Conservation (phyloP, 1,140 invertebrate genomes). For the Penaeus vannamei region DNA sequence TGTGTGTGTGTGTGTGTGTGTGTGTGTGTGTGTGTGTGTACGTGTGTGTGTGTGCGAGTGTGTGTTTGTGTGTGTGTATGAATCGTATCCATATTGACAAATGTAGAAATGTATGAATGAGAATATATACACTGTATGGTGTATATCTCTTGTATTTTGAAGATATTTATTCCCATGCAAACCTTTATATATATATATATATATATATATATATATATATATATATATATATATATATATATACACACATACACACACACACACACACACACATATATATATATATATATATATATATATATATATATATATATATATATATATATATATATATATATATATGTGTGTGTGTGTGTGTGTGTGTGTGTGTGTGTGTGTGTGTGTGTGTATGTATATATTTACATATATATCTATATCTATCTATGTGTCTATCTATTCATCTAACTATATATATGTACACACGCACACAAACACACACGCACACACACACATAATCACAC, state of each 20-base stretch:
- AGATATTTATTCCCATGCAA: not conserved
- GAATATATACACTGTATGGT: not conserved
- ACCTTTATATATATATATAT: slow-evolving; percentile 4
- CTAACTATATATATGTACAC: too few species aligned
- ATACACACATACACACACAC: too few species aligned
- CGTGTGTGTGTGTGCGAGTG: not conserved
- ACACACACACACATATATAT: too few species aligned
- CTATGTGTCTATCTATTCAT: too few species aligned
- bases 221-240: slow-evolving; percentile 16
- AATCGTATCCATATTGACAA: too few species aligned
- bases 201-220: slow-evolving; percentile 16
- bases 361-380: slow-evolving; percentile 11
- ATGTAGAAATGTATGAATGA: not conserved
- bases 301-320: too few species aligned
- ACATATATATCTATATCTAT: too few species aligned
- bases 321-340: slow-evolving; percentile 16
- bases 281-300: too few species aligned
- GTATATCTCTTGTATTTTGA: too few species aligned
- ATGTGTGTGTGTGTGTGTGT: slow-evolving; percentile 6
- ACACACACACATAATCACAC: too few species aligned
- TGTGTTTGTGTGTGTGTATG: not conserved
- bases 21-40: slow-evolving; percentile 12
- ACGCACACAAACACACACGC: too few species aligned
- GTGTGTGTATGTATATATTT: slow-evolving; percentile 11
- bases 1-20: slow-evolving; percentile 2